Evolutionary conservation across 2,888 invertebrate species (phyloP).

Genomic region (Stenolophus ochropezus): DNA sequence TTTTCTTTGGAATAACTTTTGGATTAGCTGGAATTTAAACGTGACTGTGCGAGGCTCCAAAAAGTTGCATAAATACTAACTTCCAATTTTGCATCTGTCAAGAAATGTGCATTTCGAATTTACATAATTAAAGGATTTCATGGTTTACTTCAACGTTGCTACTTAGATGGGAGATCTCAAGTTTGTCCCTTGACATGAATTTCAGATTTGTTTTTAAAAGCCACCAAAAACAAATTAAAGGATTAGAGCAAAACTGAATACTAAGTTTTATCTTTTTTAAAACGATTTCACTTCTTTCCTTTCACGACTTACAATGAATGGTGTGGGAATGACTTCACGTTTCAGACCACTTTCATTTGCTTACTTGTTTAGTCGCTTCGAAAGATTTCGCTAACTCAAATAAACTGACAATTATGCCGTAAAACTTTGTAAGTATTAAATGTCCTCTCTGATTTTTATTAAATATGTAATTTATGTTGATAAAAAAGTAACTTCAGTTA

Average conservation of each 20-base stretch:
- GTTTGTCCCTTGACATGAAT: neutral
- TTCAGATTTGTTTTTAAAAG: neutral
- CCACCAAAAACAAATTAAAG: neutral
- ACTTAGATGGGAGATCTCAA: neutral
- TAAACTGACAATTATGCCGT: too few species aligned
- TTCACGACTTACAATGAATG: too few species aligned
- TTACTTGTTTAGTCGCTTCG: too few species aligned
- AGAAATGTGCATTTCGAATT: neutral
- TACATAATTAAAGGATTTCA: neutral
- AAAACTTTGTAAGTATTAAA: too few species aligned
- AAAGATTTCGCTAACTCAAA: too few species aligned
- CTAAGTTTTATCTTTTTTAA: neutral
- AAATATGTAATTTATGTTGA: too few species aligned
- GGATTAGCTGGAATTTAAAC: conserved; percentile 19
- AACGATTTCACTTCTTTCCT: neutral
- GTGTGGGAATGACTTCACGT: too few species aligned
- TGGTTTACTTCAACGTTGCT: neutral
- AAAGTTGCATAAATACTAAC: neutral
- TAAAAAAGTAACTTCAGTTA: too few species aligned
- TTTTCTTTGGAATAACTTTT: conserved; percentile 30
- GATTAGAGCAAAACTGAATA: neutral
- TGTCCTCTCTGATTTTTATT: too few species aligned
- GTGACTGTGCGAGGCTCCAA: neutral
- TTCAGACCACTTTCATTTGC: too few species aligned
- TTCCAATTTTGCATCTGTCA: conserved; percentile 13